Evolutionary conservation across 2,888 invertebrate species (phyloP), one percentile per base, ranked within the genome.

Genomic region (Nesidiocoris tenuis): DNA sequence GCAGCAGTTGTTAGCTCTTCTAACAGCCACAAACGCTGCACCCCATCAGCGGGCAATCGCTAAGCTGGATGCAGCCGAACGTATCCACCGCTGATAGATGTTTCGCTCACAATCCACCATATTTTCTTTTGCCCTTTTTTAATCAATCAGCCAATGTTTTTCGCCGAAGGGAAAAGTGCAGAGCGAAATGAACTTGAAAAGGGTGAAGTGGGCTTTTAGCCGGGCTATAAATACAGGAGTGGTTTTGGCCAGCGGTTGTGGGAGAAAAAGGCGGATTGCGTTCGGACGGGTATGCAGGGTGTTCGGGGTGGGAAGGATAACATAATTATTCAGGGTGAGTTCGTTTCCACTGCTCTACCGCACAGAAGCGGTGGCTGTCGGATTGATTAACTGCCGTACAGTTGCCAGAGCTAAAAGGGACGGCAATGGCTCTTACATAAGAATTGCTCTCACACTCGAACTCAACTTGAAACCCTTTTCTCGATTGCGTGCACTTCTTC

Each of bases 241-340:
- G 39, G 39, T 39, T 39, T 39, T 12, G 39, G 39, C 39, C 39
- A 39, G 39, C 39, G 39, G 39, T 39, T 39, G 39, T 12, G 39
- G 39, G 39, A 39, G 39, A 39, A 39, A 39, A 39, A 39, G 39
- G 39, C 39, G 39, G 39, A 39, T 39, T 39, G 39, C 3, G 39
- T 39, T 39, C 5, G 39, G 3, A 39, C 12, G 39, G 39, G 39
- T 7, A 39, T 59, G 59, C 5, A 9, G 59, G 59, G 19, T 19
- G n/a, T 19, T 5, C 59, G 3, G n/a, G 19, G 59, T 18, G n/a
- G 59, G n/a, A 59, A n/a, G 19, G 59, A 59, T 59, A 59, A 59
- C 59, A 59, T 59, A 59, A 59, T 59, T 59, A 59, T 59, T 59
- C 59, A 59, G 59, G 59, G 19, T 19, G 59, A 59, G 59, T 19